phyloP scores from a whole-genome alignment of 2,797 vertebrate genomes.

The Knipowitschia caucasica region DNA sequence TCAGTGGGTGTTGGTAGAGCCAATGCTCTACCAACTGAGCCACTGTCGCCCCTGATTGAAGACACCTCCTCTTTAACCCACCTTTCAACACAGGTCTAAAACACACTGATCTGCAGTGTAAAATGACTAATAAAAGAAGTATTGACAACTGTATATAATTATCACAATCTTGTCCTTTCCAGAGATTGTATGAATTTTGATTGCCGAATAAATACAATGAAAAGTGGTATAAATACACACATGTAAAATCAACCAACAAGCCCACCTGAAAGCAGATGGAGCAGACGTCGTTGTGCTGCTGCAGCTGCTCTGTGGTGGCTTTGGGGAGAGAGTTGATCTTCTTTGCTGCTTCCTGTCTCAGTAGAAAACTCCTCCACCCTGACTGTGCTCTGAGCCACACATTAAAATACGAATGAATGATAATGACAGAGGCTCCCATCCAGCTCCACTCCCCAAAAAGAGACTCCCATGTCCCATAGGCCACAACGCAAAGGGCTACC shows the following conservation, averaged over 20 bases:
- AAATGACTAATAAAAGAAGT: no score
- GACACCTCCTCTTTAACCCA: no score
- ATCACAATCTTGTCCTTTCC: no score
- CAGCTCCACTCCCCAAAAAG: conserved; percentile 89
- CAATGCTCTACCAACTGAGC: no score
- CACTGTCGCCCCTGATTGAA: no score
- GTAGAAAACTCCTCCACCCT: conserved; percentile 86
- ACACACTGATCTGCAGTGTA: no score
- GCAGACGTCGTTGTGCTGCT: conserved; percentile 79
- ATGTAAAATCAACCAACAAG: conserved; percentile 1
- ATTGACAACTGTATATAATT: no score
- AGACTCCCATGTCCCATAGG: conserved; percentile 85
- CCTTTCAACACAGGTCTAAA: no score
- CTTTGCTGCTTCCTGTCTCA: conserved; percentile 80
- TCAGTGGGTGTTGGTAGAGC: no score
- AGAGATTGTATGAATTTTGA: no score
- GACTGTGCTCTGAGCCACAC: conserved; percentile 86
- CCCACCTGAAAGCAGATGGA: conserved; percentile 89
- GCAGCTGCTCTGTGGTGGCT: conserved; percentile 77
- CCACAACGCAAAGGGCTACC: conserved; percentile 86
- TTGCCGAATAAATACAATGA: background rate
- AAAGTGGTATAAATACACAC: background rate
- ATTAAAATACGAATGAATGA: conserved; percentile 89
- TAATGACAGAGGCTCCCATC: conserved; percentile 86
- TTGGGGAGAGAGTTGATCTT: conserved; percentile 81